Evolutionary conservation across 1,140 invertebrate genomes (phyloP), one percentile per base, ranked within the genome.

Genomic region (Drosophila virilis): DNA sequence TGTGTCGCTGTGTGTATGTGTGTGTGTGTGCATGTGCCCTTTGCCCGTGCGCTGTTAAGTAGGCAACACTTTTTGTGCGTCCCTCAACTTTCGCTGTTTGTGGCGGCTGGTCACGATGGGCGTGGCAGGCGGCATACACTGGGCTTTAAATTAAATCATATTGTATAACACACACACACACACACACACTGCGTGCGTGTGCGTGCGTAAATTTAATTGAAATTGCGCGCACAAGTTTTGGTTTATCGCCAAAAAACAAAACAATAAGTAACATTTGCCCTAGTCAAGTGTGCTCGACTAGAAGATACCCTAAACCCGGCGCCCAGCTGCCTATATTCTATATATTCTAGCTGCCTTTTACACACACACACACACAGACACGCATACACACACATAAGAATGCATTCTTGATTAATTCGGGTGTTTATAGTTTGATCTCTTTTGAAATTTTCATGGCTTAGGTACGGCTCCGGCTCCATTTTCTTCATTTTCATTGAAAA

Each of bases 171-270:
- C 17, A 17, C 17, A 17, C 17, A 57, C 60, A 74, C 38, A 62
- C 58, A 64, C 54, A 13, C 17, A 35, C 22, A 13, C 7, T 28
- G n/a, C 42, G n/a, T 51, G 38, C 51, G 15, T 62, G 38, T 66
- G 42, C 69, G 57, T 69, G 51, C 67, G 50, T 65, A 65, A 65
- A 62, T 88, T 88, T 82, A 86, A 86, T 86, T 86, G 79, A 86
- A 86, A 86, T 86, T 83, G 86, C 77, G 76, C 69, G 65, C 59
- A 65, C 69, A 68, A 88, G 74, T 86, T 86, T 74, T 82, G 76
- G 76, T 88, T 88, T 86, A 88, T 88, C 48, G 76, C 22, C 22
- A 72, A 68, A 73, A 45, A 50, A 78, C 65, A 28, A 28, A 28
- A 28, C 22, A 28, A 28, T 28, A 28, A 5, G 22, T 28, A 28